Evolutionary conservation across 1,140 invertebrate genomes (phyloP).

Genomic region (Achatina immaculata): DNA sequence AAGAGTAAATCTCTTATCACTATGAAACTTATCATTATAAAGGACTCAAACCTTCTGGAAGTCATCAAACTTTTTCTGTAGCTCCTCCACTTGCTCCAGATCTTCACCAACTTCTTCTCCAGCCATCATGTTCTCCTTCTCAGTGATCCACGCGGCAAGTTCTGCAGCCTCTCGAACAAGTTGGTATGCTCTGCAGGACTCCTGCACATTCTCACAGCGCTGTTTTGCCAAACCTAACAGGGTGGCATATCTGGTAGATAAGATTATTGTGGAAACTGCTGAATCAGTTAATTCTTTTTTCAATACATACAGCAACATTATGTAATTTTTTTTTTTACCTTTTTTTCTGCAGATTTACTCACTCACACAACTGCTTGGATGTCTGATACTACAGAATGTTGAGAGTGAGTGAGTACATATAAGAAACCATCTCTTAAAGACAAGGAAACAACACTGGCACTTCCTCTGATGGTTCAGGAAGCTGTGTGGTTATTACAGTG

Average conservation of each 20-base stretch:
- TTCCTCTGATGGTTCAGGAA: too few relatives aligned
- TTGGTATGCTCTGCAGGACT: slow-evolving; percentile 97
- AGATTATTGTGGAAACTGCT: neutral
- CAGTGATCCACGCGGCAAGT: slow-evolving; percentile 97
- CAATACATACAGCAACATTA: too few relatives aligned
- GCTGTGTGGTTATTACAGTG: too few relatives aligned
- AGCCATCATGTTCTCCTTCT: slow-evolving; percentile 86
- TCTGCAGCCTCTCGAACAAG: slow-evolving; percentile 97
- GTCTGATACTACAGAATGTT: too few relatives aligned
- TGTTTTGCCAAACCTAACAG: slow-evolving; percentile 89
- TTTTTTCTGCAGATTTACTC: too few relatives aligned
- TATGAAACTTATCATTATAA: too few relatives aligned
- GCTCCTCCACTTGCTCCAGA: slow-evolving; percentile 95
- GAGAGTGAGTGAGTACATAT: too few relatives aligned
- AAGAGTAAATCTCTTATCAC: too few relatives aligned
- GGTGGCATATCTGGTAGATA: slow-evolving; percentile 81
- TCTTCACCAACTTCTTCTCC: slow-evolving; percentile 88
- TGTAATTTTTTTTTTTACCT: too few relatives aligned
- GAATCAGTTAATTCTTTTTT: neutral
- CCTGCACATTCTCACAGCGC: slow-evolving; percentile 94
- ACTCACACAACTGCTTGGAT: too few relatives aligned
- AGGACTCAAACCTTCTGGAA: slow-evolving; percentile 85
- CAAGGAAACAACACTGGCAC: too few relatives aligned
- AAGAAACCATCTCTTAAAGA: too few relatives aligned
- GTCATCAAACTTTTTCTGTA: slow-evolving; percentile 99